Evolutionary conservation across 2,888 invertebrate genomes (phyloP), one percentile per base, ranked within the genome.

Genomic region (Clanis bilineata): DNA sequence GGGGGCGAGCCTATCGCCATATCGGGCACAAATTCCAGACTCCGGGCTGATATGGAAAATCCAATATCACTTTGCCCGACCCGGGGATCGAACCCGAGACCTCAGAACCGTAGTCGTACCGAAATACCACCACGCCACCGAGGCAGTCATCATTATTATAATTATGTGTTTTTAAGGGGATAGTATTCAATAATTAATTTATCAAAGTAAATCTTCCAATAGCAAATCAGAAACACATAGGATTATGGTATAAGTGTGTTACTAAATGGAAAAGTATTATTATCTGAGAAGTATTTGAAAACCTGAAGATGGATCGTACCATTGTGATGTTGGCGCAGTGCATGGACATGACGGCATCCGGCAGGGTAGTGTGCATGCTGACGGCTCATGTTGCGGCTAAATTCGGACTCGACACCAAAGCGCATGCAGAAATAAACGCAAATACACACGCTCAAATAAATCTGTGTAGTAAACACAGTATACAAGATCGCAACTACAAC

Each of bases 311-410:
- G 18, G 22, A 25, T 6, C 45, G 23, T 45, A 36, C n/a, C 22
- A 25, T 0, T 47, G 21, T 82, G 81, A 83, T 82, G 81, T 81
- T 83, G 79, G 85, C 79, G 69, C 74, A 77, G 74, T 84, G 85
- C 84, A 86, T 74, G 78, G 74, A 62, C 76, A 77, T 66, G 71
- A 65, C 70, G 67, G 68, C 67, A 67, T 63, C 67, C 66, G 69
- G 64, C 68, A 65, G 66, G 65, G 61, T 32, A 58, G 56, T 58
- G 64, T 65, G 73, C 73, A 65, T 68, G 76, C 70, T 67, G 72
- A 70, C 78, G 76, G 79, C 88, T 89, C 88, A 83, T 83, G 85
- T 89, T 89, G 85, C 88, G 75, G 79, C 89, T 90, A 90, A 86
- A 90, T 82, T 80, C 76, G 84, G 85, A 83, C 79, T 70, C 78